A percentile compares a stretch with the other conserved stretches of the same genome.
phyloP scores from a whole-genome alignment of 2,888 invertebrate species.

The Tenthredo distinguenda region DNA sequence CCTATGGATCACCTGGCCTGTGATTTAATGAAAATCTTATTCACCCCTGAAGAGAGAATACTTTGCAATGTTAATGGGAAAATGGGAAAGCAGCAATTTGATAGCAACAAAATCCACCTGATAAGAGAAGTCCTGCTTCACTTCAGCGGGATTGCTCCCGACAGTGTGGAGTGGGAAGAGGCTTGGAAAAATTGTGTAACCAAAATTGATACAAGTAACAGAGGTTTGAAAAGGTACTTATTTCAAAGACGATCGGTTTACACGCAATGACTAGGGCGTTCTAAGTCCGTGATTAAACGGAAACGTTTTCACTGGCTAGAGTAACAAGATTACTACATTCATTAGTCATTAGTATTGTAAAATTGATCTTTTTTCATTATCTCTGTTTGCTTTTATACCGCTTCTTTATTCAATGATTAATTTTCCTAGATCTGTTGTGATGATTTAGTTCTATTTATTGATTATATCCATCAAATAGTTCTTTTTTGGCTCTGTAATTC shows the following conservation, averaged over 20 bases:
- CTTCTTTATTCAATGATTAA: not conserved
- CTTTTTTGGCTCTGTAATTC: not conserved
- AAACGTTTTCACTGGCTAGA: constrained; percentile 75
- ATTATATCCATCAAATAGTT: not conserved
- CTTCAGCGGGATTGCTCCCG: constrained; percentile 75
- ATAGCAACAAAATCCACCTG: constrained; percentile 77
- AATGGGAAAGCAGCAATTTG: constrained; percentile 79
- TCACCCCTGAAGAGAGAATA: constrained; percentile 78
- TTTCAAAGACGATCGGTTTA: constrained; percentile 75
- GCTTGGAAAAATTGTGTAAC: constrained; percentile 79
- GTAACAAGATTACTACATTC: constrained; percentile 57
- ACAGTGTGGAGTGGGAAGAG: constrained; percentile 77
- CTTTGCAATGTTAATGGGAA: constrained; percentile 78
- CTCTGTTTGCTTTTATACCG: not conserved
- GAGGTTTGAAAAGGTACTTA: constrained; percentile 78
- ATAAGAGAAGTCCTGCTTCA: constrained; percentile 77
- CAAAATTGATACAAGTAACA: constrained; percentile 78
- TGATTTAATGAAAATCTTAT: constrained; percentile 78
- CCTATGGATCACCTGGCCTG: constrained; percentile 78
- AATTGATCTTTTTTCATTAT: constrained; percentile 46
- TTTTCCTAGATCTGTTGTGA: not conserved
- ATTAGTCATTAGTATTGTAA: constrained; percentile 50
- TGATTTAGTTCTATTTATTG: not conserved
- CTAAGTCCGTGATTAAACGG: constrained; percentile 74
- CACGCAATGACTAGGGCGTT: constrained; percentile 75